Conservation (phyloP, 92 coral and sea anemone species). For the Ricordea florida region DNA sequence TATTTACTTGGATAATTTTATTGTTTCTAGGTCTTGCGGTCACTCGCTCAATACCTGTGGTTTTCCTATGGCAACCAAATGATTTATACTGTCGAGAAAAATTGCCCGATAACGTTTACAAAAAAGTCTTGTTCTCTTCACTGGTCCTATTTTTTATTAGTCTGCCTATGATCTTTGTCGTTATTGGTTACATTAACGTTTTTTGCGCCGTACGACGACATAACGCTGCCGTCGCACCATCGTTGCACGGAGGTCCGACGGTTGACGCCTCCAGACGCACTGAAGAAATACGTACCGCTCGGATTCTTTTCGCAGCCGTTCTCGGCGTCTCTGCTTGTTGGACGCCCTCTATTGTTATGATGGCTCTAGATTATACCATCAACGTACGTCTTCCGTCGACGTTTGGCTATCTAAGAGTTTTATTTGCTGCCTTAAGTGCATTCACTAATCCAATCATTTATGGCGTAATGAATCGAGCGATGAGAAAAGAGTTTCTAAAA, state of each 20-base stretch:
- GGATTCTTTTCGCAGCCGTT: background rate
- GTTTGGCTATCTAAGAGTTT: background rate
- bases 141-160: background rate
- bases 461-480: conserved; percentile 1
- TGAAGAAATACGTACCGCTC: background rate
- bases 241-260: background rate
- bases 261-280: background rate
- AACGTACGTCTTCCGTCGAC: background rate
- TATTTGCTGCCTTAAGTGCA: background rate
- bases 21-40: background rate
- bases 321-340: background rate
- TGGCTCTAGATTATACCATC: background rate
- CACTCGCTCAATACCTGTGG: background rate
- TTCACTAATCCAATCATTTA: background rate
- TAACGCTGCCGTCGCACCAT: background rate
- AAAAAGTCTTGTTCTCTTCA: background rate
- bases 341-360: background rate
- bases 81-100: background rate
- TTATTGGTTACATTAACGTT: background rate
- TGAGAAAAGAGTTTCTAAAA: background rate
- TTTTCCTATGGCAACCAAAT: background rate
- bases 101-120: background rate
- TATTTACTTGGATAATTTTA: background rate
- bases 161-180: background rate
- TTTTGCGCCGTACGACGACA: background rate